Base-by-base conservation (phyloP, 2,113 vertebrate species). In the Chloroceryle aenea region DNA sequence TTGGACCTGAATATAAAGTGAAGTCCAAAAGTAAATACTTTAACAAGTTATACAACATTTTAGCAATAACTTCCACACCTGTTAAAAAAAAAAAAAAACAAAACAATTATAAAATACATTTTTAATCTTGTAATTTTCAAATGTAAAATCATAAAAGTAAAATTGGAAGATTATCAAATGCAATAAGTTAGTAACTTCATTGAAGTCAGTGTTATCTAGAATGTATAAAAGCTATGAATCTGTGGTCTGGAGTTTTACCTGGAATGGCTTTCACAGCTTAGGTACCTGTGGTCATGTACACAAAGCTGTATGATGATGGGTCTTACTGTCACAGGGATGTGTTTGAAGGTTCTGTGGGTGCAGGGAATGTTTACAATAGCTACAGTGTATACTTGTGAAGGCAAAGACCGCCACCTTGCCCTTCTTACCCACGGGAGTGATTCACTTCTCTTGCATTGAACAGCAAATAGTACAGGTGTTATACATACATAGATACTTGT, bases 381-480 rank as follows among this genome's bases (percentile, higher is more conserved):
- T 40, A 9, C 16, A 45, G 23, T 5, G 14, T n/a, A 4, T 18
- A 4, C 4, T 45, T 56, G 20, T 14, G 22, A 63, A 56, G 26
- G 22, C 29, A 59, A 38, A 81, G 38, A 53, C 15, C 22, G 23
- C 10, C 20, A 12, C 15, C 21, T 74, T 66, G 29, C 25, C 38
- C 19, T 7, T 66, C 26, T 80, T 50, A 61, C 3, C 14, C n/a
- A 16, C 1, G 2, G 32, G 17, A 56, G 22, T 38, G 27, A 43
- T 73, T 92, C 9, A 2, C 17, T 9, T 48, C 50, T 56, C 45
- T 25, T 67, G 38, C 27, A 63, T 0, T 59, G 16, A 27, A 55
- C 23, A 32, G 27, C 13, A n/a, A 67, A 40, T 34, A 71, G 25
- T 15, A 12, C 4, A 10, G 0, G 0, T 36, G 17, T 80, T 10